Evolutionary conservation across 2,888 invertebrate genomes (phyloP).

Genomic region (Philaethria dido): DNA sequence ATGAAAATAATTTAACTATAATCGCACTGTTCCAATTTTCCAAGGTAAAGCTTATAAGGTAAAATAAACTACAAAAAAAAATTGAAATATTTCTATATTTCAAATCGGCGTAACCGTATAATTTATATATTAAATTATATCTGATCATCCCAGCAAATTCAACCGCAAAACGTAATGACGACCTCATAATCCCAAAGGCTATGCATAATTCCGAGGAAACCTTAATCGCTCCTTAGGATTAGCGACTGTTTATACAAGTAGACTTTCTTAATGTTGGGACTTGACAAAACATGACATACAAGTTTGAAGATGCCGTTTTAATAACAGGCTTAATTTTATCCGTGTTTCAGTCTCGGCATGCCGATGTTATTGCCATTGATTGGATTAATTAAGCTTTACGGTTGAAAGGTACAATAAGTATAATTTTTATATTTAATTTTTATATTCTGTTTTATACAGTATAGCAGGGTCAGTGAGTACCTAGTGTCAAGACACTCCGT

Average conservation of each 20-base stretch:
- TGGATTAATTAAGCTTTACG: constrained; percentile 1
- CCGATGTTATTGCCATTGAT: constrained; percentile 9
- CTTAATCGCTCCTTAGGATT: constrained; percentile 74
- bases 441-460: no score
- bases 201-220: constrained; percentile 77
- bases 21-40: no score
- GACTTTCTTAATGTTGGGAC: constrained; percentile 62
- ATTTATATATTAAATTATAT: constrained; percentile 50
- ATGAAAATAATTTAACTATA: no score
- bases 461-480: no score
- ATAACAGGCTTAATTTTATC: constrained; percentile 33
- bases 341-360: constrained; percentile 29
- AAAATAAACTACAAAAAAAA: no score
- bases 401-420: not conserved
- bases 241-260: constrained; percentile 70
- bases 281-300: constrained; percentile 41
- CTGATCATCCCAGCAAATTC: constrained; percentile 66
- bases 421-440: no score
- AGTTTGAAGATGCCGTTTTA: constrained; percentile 28
- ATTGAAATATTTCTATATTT: not conserved
- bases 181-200: constrained; percentile 74
- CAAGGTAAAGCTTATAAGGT: no score
- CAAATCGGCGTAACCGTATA: constrained; percentile 27
- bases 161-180: constrained; percentile 68
- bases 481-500: no score